A percentile compares a stretch with the other conserved stretches of the same genome.
Conservation (phyloP, 2,888 invertebrate species). For the Heliconius aoede region DNA sequence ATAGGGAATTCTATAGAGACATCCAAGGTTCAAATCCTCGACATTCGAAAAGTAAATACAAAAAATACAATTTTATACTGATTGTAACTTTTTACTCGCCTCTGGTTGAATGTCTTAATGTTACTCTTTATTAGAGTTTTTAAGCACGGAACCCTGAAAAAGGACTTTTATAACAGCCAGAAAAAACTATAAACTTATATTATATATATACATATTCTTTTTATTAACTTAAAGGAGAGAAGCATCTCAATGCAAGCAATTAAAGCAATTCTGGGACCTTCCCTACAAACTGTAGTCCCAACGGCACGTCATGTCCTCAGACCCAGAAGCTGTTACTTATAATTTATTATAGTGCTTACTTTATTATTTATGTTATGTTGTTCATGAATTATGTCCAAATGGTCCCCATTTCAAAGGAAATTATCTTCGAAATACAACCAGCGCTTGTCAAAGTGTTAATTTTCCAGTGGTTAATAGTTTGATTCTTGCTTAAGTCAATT, state of each 20-base stretch:
- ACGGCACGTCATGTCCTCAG: slow-evolving; percentile 6
- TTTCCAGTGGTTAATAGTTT: neutral
- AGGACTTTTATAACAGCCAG: no score
- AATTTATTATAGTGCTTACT: slow-evolving; percentile 28
- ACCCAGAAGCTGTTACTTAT: slow-evolving; percentile 24
- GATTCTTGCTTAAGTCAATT: neutral
- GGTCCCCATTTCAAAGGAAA: neutral
- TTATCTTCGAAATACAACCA: slow-evolving; percentile 1
- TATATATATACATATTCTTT: neutral
- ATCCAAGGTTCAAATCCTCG: no score
- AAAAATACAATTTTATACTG: no score
- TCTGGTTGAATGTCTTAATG: no score
- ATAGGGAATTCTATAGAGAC: no score
- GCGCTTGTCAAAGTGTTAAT: neutral
- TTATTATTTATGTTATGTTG: slow-evolving; percentile 25
- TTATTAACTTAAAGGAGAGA: neutral
- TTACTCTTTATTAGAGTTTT: no score
- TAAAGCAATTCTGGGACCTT: neutral
- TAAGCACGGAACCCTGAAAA: no score
- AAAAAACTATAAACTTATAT: no score
- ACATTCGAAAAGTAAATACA: no score
- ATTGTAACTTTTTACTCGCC: no score
- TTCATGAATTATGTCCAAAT: slow-evolving; percentile 21
- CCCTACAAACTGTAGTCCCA: neutral
- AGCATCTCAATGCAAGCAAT: neutral